Conservation (phyloP, 2,797 vertebrate genomes). For the Numenius phaeopus region DNA sequence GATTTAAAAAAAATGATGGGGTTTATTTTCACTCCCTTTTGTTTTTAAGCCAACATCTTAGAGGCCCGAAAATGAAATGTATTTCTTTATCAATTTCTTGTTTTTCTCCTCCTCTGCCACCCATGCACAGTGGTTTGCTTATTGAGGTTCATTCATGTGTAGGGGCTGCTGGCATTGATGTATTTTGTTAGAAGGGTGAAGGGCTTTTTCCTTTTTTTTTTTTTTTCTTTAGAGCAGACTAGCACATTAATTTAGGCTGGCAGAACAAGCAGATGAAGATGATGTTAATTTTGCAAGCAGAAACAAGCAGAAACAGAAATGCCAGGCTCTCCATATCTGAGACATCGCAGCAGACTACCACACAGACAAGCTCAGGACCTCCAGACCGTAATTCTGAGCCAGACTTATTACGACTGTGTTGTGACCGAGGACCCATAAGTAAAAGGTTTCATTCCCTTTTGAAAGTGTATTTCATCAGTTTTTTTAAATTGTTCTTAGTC, state of each 20-base stretch:
- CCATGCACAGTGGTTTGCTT: conserved; percentile 51
- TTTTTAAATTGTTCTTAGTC: neutral
- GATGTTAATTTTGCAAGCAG: conserved; percentile 31
- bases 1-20: neutral
- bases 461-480: rapidly evolving
- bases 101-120: conserved; percentile 49
- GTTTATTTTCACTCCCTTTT: conserved; percentile 1
- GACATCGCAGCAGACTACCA: neutral
- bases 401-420: neutral
- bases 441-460: neutral
- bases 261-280: neutral
- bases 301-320: neutral
- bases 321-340: neutral
- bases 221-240: neutral
- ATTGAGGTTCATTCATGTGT: conserved; percentile 55
- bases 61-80: conserved; percentile 34
- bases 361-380: neutral
- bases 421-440: neutral
- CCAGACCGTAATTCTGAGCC: neutral
- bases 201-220: neutral
- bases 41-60: neutral
- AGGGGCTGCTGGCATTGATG: conserved; percentile 61
- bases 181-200: conserved; percentile 27
- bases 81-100: conserved; percentile 59
- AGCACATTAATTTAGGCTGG: conserved; percentile 33